Evolutionary conservation across 2,797 vertebrate genomes (phyloP), one percentile per base, ranked within the genome.

Genomic region (Coendou prehensilis): DNA sequence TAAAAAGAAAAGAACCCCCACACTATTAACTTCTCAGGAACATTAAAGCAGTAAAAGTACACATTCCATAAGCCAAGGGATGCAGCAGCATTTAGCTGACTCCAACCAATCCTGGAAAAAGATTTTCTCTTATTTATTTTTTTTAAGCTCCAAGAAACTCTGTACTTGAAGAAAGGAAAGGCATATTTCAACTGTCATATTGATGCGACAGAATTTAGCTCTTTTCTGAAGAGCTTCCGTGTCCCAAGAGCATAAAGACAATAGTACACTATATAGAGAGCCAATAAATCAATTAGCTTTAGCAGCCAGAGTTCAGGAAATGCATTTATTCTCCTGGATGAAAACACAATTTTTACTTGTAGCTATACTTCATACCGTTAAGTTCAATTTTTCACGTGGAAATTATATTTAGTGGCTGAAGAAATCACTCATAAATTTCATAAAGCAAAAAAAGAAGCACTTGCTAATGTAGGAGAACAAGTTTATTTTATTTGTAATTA

Each of bases 211-310:
- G 98, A 99, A 99, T 99, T 99, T 97, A 98, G 98, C 98, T 98
- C 98, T 99, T 97, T 98, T 98, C 98, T 99, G 98, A 98, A 98
- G 99, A 98, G 98, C 98, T 98, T 98, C 98, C 95, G 92, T 93
- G 98, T 99, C 99, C 99, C 99, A 98, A 93, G 99, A 99, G 99
- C 98, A 98, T 96, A 98, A 98, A 99, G 99, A 99, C 99, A 99
- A 99, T 99, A 99, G 98, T 98, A 98, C 98, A 99, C 99, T 98
- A 97, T 99, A 99, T 97, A 97, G 98, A 99, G 98, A 99, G 98
- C 98, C 99, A 99, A 99, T 99, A 99, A 99, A 99, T 99, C 99
- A 99, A 99, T 99, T 98, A 98, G 98, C 97, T 99, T 98, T 98
- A 99, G 99, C 98, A 99, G 98, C 98, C 97, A 88, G 97, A 76